These are phyloP conservation scores for Brienomyrus brachyistius DNA, from an alignment of 2,113 vertebrate species.

Conservation along the genomic window DNA sequence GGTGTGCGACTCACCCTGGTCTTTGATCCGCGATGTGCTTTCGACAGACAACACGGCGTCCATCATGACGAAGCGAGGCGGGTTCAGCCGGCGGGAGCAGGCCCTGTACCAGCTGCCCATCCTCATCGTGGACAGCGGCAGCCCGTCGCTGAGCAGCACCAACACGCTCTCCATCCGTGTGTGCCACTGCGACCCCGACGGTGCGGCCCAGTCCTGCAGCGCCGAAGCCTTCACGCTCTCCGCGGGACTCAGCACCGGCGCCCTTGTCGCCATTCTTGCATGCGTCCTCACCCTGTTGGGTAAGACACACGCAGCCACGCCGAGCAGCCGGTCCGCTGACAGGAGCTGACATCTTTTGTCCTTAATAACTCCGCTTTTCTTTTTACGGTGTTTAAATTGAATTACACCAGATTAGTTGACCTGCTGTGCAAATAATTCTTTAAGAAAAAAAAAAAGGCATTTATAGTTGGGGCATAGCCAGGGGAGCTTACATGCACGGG, in stretches of 20 bases:
- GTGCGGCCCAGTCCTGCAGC: slow-evolving; percentile 79
- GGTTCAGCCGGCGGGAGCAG: slow-evolving; percentile 82
- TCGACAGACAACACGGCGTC: slow-evolving; percentile 87
- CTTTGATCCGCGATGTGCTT: neutral
- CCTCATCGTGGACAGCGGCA: slow-evolving; percentile 86
- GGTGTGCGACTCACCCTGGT: neutral
- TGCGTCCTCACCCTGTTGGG: slow-evolving; percentile 86
- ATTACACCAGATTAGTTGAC: slow-evolving; percentile 23
- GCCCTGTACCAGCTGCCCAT: slow-evolving; percentile 80
- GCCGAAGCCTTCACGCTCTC: slow-evolving; percentile 80
- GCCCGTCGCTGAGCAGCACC: slow-evolving; percentile 86
- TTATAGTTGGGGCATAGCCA: neutral
- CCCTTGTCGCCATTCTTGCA: slow-evolving; percentile 84
- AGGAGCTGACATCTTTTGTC: neutral
- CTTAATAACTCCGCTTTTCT: neutral
- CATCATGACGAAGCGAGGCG: slow-evolving; percentile 74
- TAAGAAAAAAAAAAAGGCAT: neutral
- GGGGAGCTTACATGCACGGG: neutral
- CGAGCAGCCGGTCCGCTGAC: neutral
- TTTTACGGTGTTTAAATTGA: neutral
- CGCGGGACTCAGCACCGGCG: slow-evolving; percentile 86
- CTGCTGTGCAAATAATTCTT: neutral
- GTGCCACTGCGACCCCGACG: slow-evolving; percentile 80
- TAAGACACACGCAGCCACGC: slow-evolving; percentile 46
- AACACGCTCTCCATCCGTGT: slow-evolving; percentile 88